Conservation (phyloP, 2,113 vertebrate species). For the Lagenorhynchus albirostris region DNA sequence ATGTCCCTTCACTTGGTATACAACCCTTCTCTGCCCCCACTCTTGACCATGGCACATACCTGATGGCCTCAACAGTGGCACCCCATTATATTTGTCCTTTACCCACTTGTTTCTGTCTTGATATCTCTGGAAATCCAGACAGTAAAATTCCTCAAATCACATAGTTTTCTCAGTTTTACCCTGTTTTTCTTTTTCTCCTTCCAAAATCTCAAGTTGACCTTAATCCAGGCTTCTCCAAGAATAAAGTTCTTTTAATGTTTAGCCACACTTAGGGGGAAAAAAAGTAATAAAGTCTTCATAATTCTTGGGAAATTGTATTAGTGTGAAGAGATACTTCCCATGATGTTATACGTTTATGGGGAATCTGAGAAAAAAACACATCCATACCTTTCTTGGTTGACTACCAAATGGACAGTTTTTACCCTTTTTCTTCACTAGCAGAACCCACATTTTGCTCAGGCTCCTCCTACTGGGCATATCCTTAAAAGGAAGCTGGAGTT, state of each 20-base stretch:
- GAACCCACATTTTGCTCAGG: not conserved
- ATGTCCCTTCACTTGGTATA: not conserved
- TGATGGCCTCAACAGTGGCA: not conserved
- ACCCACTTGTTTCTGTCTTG: not conserved
- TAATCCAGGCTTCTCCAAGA: not conserved
- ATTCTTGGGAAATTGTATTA: not conserved
- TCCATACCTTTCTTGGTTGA: not conserved
- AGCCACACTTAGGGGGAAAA: not conserved
- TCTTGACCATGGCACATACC: not conserved
- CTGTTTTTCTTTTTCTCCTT: not conserved
- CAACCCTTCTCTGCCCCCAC: not conserved
- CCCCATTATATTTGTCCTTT: not conserved
- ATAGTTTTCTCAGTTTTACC: not conserved
- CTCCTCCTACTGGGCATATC: not conserved
- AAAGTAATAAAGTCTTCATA: not conserved
- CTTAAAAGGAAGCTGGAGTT: not conserved
- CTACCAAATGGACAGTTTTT: not conserved
- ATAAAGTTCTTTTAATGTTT: slow-evolving; percentile 14
- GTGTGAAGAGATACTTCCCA: not conserved
- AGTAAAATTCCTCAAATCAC: not conserved
- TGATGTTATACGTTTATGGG: not conserved
- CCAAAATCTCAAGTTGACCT: not conserved
- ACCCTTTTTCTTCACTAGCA: not conserved
- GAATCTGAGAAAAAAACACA: not conserved
- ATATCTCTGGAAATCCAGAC: not conserved